A percentile compares a stretch with the other conserved stretches of the same genome.
Conservation (phyloP, 2,113 vertebrate species). For the Micromys minutus region DNA sequence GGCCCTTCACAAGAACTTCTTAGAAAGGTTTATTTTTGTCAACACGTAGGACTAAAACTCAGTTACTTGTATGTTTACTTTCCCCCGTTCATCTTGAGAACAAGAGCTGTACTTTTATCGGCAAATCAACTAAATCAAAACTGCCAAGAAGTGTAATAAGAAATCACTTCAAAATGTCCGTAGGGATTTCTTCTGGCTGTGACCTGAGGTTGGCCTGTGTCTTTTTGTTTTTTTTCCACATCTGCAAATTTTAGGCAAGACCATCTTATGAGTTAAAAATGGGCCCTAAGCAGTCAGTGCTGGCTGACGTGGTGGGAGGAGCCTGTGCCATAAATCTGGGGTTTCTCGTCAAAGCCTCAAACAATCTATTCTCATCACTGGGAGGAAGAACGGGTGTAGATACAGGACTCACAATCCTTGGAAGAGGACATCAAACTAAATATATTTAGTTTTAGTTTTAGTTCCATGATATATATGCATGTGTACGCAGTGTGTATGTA, state of each 20-base stretch:
- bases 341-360: conserved; percentile 15
- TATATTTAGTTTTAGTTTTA: background rate
- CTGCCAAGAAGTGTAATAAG: background rate
- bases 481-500: too few species aligned
- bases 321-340: background rate
- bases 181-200: background rate
- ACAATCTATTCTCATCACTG: background rate
- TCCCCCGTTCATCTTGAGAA: conserved; percentile 3
- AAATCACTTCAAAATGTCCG: background rate
- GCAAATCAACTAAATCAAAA: conserved; percentile 41
- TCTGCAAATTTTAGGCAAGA: background rate
- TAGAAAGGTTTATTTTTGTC: conserved; percentile 15
- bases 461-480: background rate
- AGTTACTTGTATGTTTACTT: background rate
- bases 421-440: background rate
- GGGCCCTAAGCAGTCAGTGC: background rate
- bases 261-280: background rate
- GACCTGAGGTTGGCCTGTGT: background rate
- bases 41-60: conserved; percentile 23
- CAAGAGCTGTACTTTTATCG: background rate
- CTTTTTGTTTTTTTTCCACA: background rate
- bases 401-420: background rate
- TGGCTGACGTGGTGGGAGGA: background rate
- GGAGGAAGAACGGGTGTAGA: background rate
- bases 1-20: background rate